These are phyloP conservation scores for Netelia virgata DNA, from an alignment of 2,888 invertebrate genomes.

Conservation along the genomic window DNA sequence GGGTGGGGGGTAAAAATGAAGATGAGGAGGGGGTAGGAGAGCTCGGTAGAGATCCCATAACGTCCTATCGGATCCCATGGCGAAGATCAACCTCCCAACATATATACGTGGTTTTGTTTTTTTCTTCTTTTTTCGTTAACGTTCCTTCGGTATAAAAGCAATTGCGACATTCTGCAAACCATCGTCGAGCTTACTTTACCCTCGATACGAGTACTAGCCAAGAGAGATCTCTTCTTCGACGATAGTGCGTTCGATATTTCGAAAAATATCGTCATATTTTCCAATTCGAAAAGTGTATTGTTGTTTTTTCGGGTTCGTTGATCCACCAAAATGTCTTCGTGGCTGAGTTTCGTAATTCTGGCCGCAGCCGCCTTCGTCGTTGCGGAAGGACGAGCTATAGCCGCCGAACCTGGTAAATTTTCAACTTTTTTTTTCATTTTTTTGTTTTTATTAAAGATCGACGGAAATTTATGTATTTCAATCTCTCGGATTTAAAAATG, in stretches of 20 bases:
- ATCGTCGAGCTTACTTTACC: constrained; percentile 74
- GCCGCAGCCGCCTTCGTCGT: constrained; percentile 85
- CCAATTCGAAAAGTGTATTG: neutral
- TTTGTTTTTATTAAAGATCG: neutral
- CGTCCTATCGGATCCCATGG: constrained; percentile 63
- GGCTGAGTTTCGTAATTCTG: constrained; percentile 75
- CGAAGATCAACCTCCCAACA: constrained; percentile 40
- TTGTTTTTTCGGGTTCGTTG: constrained; percentile 1
- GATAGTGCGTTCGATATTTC: constrained; percentile 45
- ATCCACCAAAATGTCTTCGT: constrained; percentile 68
- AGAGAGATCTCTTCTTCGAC: constrained; percentile 37
- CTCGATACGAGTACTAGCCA: constrained; percentile 42
- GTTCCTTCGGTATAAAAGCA: constrained; percentile 79
- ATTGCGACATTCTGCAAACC: constrained; percentile 75
- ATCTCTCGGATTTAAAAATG: neutral
- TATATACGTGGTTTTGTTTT: constrained; percentile 5
- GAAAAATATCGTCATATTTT: neutral
- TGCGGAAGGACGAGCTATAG: constrained; percentile 74
- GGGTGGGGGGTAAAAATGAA: constrained; percentile 36
- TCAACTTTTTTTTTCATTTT: constrained; percentile 3
- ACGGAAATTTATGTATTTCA: constrained; percentile 1
- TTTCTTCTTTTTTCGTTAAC: constrained; percentile 16
- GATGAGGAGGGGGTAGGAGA: constrained; percentile 40
- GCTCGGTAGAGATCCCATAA: constrained; percentile 65
- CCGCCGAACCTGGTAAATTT: constrained; percentile 75